phyloP scores from a whole-genome alignment of 2,113 vertebrate genomes.

The Eclectus roratus region DNA sequence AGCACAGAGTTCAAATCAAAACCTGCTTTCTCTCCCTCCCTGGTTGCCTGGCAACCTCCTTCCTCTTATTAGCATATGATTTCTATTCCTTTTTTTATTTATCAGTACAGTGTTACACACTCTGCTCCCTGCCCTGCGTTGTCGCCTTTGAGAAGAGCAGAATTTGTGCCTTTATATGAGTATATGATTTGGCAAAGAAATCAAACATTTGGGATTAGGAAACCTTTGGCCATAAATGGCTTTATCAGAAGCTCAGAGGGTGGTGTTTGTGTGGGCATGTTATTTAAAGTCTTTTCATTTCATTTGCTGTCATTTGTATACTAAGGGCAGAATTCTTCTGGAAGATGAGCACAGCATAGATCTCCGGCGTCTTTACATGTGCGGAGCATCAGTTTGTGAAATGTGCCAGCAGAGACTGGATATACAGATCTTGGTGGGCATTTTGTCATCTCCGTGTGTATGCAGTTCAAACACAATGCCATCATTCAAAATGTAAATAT shows the following conservation, averaged over 20 bases:
- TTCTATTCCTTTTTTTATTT: conserved; percentile 70
- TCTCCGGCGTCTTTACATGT: neutral
- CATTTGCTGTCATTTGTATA: conserved; percentile 34
- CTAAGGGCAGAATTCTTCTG: neutral
- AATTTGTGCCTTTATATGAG: conserved; percentile 33
- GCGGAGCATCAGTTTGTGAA: neutral
- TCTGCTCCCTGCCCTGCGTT: conserved; percentile 19
- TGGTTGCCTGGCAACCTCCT: conserved; percentile 68
- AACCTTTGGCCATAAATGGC: conserved; percentile 42
- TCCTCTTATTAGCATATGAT: conserved; percentile 71
- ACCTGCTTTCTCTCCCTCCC: conserved; percentile 54
- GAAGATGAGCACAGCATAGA: conserved; percentile 3
- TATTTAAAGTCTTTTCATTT: conserved; percentile 34
- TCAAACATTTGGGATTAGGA: conserved; percentile 50
- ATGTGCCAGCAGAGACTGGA: neutral
- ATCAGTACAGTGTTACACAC: conserved; percentile 28
- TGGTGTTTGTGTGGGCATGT: conserved; percentile 39
- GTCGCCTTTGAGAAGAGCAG: conserved; percentile 17
- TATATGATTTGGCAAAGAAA: conserved; percentile 35
- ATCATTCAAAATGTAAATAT: neutral
- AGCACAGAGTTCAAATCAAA: conserved; percentile 63
- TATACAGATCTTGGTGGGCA: neutral
- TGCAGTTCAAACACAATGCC: neutral
- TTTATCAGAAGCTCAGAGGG: conserved; percentile 38
- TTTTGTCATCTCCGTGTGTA: neutral